These are phyloP conservation scores for Periplaneta americana DNA, from an alignment of 1,140 invertebrate genomes.

Conservation along the genomic window DNA sequence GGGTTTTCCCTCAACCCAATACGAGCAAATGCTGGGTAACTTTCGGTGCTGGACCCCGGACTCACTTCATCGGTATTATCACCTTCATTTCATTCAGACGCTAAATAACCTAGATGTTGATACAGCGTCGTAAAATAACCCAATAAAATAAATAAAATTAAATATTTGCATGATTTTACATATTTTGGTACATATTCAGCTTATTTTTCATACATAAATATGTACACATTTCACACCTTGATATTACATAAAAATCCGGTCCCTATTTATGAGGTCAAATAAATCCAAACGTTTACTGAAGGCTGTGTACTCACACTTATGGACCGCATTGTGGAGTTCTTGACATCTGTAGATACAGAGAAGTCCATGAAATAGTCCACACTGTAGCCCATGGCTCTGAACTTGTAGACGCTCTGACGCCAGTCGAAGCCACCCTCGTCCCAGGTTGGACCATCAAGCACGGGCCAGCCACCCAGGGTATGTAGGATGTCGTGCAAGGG, in stretches of 20 bases:
- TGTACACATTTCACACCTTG: no score
- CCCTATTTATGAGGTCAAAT: background rate
- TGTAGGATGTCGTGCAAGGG: conserved; percentile 65
- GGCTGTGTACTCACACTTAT: conserved; percentile 80
- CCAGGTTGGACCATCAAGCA: conserved; percentile 74
- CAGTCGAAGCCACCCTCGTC: conserved; percentile 66
- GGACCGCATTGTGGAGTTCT: conserved; percentile 77
- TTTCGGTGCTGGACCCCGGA: no score
- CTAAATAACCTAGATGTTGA: no score
- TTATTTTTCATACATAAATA: no score
- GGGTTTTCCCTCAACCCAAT: no score
- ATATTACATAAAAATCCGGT: no score
- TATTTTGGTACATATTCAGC: no score
- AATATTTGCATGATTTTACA: no score
- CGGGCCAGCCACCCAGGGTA: conserved; percentile 86
- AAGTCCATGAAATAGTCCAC: conserved; percentile 92
- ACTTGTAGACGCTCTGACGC: conserved; percentile 76
- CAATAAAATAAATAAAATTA: conserved; percentile 8
- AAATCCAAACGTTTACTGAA: background rate
- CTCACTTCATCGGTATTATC: no score
- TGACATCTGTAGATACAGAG: conserved; percentile 83
- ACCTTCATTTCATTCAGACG: no score
- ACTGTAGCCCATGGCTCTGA: conserved; percentile 72
- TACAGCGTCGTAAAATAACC: no score
- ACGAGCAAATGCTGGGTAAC: no score